Conservation (phyloP, 92 coral and sea anemone genomes). For the Phenganax stokvisi region DNA sequence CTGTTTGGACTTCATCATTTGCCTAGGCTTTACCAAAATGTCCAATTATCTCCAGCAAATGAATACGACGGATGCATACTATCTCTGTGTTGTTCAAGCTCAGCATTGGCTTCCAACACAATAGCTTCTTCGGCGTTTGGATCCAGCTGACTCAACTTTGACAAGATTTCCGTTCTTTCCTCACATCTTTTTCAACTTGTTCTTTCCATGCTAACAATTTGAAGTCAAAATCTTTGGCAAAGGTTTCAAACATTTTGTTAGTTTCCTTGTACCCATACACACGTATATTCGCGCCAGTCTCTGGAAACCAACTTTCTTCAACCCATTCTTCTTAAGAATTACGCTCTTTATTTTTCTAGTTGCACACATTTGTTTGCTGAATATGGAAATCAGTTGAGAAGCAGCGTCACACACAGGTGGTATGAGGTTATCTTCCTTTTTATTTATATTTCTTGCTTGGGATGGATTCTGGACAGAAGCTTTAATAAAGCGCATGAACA, state of each 20-base stretch:
- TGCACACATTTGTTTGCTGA: slow-evolving; percentile 33
- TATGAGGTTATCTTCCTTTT: slow-evolving; percentile 21
- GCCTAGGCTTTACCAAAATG: slow-evolving; percentile 17
- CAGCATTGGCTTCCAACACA: not conserved
- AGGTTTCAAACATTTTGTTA: slow-evolving; percentile 31
- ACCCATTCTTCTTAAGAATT: slow-evolving; percentile 47
- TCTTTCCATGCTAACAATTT: not conserved
- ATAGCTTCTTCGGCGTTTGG: not conserved
- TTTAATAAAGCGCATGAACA: not conserved
- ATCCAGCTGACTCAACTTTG: not conserved
- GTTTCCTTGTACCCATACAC: slow-evolving; percentile 48
- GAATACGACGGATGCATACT: slow-evolving; percentile 57
- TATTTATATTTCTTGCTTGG: slow-evolving; percentile 43
- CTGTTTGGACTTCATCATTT: slow-evolving; percentile 39
- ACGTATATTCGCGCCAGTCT: slow-evolving; percentile 28
- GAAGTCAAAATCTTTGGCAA: slow-evolving; percentile 47
- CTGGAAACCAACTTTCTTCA: slow-evolving; percentile 45
- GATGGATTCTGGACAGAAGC: slow-evolving; percentile 51
- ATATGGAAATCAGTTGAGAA: slow-evolving; percentile 44
- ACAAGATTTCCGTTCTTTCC: not conserved
- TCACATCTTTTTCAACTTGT: not conserved
- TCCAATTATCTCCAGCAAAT: slow-evolving; percentile 43
- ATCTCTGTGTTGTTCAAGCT: slow-evolving; percentile 26
- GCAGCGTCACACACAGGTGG: slow-evolving; percentile 52
- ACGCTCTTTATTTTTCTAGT: slow-evolving; percentile 36